Conservation (phyloP, 2,888 invertebrate species). For the Monopis laevigella region DNA sequence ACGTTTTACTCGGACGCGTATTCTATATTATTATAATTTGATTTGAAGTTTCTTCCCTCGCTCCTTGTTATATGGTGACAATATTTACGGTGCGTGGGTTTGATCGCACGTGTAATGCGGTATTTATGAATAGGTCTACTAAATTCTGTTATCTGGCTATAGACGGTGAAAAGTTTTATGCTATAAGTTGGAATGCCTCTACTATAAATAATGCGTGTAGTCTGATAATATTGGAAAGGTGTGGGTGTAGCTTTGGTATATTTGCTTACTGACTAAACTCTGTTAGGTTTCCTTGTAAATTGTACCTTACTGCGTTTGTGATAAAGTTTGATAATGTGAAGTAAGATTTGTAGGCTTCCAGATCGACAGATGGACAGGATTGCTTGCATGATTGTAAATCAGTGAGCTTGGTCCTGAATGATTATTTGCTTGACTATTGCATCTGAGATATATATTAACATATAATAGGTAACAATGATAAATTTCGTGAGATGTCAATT, state of each 20-base stretch:
- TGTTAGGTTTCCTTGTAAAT: too few species aligned
- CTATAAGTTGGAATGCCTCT: slow-evolving; percentile 45
- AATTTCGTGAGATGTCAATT: neutral
- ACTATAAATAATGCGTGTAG: slow-evolving; percentile 66
- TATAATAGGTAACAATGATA: neutral
- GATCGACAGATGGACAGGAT: slow-evolving; percentile 40
- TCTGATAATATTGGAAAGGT: slow-evolving; percentile 22
- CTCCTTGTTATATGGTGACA: slow-evolving; percentile 6
- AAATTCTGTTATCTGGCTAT: neutral
- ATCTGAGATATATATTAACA: neutral
- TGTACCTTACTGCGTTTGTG: neutral
- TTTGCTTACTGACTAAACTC: neutral
- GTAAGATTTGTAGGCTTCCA: slow-evolving; percentile 43
- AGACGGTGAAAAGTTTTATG: neutral
- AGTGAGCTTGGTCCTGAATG: slow-evolving; percentile 25
- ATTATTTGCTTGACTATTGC: slow-evolving; percentile 6
- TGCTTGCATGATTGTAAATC: slow-evolving; percentile 62
- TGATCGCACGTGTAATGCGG: slow-evolving; percentile 7
- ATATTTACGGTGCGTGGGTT: slow-evolving; percentile 9
- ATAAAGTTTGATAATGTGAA: slow-evolving; percentile 38
- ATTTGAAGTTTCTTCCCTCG: slow-evolving; percentile 8
- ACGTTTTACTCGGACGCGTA: slow-evolving; percentile 2
- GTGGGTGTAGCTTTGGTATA: slow-evolving; percentile 5
- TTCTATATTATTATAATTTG: slow-evolving; percentile 9
- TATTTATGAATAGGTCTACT: slow-evolving; percentile 7